Evolutionary conservation across 2,888 invertebrate species (phyloP).

Genomic region (Morinoia aosen): DNA sequence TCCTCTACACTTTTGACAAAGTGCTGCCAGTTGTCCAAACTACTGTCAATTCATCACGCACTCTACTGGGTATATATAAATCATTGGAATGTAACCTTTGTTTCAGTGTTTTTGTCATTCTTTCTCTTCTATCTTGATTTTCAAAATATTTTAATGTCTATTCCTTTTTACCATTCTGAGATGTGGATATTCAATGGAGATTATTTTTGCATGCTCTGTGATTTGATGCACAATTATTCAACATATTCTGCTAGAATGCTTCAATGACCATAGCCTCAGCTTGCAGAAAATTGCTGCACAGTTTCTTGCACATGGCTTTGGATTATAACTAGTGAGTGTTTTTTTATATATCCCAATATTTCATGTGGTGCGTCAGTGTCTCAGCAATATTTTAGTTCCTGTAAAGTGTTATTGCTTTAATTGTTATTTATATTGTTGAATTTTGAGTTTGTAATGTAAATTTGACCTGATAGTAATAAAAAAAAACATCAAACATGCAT

Average conservation of each 20-base stretch:
- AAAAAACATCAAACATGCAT: too few species aligned
- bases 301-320: not conserved
- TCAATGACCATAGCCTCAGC: not conserved
- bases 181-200: too few species aligned
- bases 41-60: conserved; percentile 80
- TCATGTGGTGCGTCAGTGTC: too few species aligned
- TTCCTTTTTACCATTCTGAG: not conserved
- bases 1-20: conserved; percentile 78
- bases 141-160: not conserved
- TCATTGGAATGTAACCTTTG: conserved; percentile 20
- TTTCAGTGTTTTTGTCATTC: conserved; percentile 36
- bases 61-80: conserved; percentile 75
- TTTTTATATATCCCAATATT: too few species aligned
- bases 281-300: not conserved
- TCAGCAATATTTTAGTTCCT: too few species aligned
- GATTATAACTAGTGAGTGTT: not conserved
- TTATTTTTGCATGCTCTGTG: too few species aligned
- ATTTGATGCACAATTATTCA: not conserved
- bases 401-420: too few species aligned
- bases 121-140: conserved; percentile 69
- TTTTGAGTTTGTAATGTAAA: too few species aligned
- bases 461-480: too few species aligned
- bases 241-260: not conserved
- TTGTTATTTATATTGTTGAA: too few species aligned
- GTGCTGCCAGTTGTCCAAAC: conserved; percentile 83